A percentile compares a stretch with the other conserved stretches of the same genome.
phyloP scores from a whole-genome alignment of 2,113 vertebrate genomes.

The Hyperopisus bebe region DNA sequence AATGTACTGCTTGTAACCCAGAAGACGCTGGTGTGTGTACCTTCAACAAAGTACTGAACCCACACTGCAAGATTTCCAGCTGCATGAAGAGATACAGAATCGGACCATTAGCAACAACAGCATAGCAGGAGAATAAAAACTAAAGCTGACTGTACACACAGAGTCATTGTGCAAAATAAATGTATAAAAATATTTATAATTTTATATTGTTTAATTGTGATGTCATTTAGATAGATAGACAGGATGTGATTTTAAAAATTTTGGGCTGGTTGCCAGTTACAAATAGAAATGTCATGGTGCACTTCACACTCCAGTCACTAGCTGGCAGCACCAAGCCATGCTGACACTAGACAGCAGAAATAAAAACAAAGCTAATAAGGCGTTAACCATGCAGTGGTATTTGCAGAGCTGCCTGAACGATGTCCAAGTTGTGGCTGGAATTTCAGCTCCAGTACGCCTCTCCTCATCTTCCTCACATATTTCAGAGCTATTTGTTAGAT shows the following conservation, averaged over 20 bases:
- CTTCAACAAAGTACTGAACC: background rate
- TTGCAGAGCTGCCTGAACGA: background rate
- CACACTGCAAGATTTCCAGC: background rate
- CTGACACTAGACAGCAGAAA: background rate
- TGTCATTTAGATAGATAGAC: background rate
- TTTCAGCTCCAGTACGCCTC: background rate
- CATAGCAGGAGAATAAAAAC: background rate
- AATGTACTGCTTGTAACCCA: background rate
- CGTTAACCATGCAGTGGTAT: conserved; percentile 4
- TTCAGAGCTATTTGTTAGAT: background rate
- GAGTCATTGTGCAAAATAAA: background rate
- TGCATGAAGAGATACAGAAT: background rate
- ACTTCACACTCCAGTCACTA: background rate
- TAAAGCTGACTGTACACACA: background rate
- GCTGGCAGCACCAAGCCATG: background rate
- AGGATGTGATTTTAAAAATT: background rate
- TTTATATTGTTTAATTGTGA: background rate
- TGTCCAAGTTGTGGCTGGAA: background rate
- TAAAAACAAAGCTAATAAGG: background rate
- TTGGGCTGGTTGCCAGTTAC: background rate
- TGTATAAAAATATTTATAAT: background rate
- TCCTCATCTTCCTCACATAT: background rate
- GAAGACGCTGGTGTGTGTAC: background rate
- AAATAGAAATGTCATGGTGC: background rate
- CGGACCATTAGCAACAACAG: background rate